Conservation (phyloP, 2,888 invertebrate genomes). For the Trissolcus brochymenae region DNA sequence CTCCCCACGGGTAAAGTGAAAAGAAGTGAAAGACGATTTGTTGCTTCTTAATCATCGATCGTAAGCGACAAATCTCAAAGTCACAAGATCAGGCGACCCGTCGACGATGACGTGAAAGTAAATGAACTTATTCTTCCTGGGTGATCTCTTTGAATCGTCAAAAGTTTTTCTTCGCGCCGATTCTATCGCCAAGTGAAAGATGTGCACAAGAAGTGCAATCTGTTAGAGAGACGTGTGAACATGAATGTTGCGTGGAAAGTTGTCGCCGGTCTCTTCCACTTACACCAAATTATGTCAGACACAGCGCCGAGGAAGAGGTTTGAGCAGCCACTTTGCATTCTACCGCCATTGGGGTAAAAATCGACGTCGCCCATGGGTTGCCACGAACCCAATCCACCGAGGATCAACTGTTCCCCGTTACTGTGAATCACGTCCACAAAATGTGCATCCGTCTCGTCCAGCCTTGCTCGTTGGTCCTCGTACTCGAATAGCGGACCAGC, state of each 20-base stretch:
- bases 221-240: too few relatives aligned
- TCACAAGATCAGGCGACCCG: constrained; percentile 22
- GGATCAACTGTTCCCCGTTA: constrained; percentile 93
- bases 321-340: constrained; percentile 94
- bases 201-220: too few relatives aligned
- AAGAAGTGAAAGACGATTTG: constrained; percentile 53
- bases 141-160: constrained; percentile 24
- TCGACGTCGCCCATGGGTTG: constrained; percentile 95
- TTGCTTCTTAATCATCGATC: constrained; percentile 70
- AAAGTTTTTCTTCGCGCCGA: constrained; percentile 12
- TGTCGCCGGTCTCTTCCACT: constrained; percentile 67
- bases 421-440: constrained; percentile 96
- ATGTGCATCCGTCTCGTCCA: constrained; percentile 90
- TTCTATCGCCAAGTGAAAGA: too few relatives aligned
- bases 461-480: constrained; percentile 88
- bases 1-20: constrained; percentile 61
- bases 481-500: constrained; percentile 95
- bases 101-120: constrained; percentile 34
- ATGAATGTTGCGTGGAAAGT: too few relatives aligned
- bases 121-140: constrained; percentile 25
- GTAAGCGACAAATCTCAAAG: constrained; percentile 51
- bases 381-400: constrained; percentile 92
- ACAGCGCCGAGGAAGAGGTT: constrained; percentile 95
- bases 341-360: constrained; percentile 94
- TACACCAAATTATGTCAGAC: constrained; percentile 91